These are phyloP conservation scores for Lucilia cuprina DNA, from an alignment of 1,140 invertebrate species.

Conservation along the genomic window DNA sequence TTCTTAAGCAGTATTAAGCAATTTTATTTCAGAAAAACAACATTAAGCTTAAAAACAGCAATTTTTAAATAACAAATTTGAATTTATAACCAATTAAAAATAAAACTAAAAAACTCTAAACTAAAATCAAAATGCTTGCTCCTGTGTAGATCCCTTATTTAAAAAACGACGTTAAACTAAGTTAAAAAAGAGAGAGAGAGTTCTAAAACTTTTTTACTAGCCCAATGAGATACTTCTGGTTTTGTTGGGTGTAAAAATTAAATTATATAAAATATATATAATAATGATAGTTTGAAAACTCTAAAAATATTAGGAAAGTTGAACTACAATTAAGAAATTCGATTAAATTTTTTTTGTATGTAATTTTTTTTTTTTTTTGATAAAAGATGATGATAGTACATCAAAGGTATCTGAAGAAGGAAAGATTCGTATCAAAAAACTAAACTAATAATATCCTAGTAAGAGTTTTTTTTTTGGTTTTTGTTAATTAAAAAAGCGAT, in stretches of 20 bases:
- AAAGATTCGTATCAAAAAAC: not conserved
- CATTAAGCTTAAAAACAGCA: not conserved
- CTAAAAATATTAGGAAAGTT: not conserved
- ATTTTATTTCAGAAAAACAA: too few species aligned
- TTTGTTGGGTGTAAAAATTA: constrained; percentile 11
- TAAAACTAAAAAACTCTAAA: not conserved
- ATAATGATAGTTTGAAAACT: constrained; percentile 15
- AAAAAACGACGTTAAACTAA: not conserved
- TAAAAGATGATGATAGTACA: constrained; percentile 5
- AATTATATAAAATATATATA: not conserved
- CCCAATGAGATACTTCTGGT: not conserved
- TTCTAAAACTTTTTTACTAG: constrained; percentile 14
- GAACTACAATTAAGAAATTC: constrained; percentile 11
- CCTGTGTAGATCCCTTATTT: not conserved
- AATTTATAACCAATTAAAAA: too few species aligned
- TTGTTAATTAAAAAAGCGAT: constrained; percentile 17
- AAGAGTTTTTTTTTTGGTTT: constrained; percentile 3
- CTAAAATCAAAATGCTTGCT: not conserved
- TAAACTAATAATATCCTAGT: constrained; percentile 23
- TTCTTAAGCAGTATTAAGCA: too few species aligned
- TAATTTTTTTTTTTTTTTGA: not conserved
- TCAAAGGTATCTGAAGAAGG: constrained; percentile 29
- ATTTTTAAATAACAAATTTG: not conserved
- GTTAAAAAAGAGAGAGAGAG: not conserved
- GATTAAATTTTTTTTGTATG: not conserved